These are phyloP conservation scores for Strix aluco DNA, from an alignment of 2,113 vertebrate species.

Conservation along the genomic window DNA sequence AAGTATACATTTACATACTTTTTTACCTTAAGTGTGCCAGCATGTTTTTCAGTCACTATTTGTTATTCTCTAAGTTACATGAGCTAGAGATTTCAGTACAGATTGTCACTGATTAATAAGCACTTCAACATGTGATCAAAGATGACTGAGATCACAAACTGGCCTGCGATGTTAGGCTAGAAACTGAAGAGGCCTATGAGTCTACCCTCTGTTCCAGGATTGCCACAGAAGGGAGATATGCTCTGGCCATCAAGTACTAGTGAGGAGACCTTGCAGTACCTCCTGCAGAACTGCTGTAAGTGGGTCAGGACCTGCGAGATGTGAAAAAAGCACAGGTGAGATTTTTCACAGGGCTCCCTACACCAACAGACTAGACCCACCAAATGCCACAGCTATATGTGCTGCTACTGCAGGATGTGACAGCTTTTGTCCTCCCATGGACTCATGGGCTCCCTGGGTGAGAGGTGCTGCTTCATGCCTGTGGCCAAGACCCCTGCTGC, in stretches of 20 bases:
- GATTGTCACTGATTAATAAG: not conserved
- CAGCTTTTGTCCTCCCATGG: not conserved
- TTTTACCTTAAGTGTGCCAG: not conserved
- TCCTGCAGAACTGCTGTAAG: not conserved
- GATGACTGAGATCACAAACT: not conserved
- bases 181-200: not conserved
- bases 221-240: not conserved
- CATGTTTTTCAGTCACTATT: not conserved
- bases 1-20: not conserved
- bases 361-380: not conserved
- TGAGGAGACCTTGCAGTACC: not conserved
- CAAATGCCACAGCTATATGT: not conserved
- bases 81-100: not conserved
- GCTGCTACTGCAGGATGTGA: not conserved
- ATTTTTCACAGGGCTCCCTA: not conserved
- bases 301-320: not conserved
- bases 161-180: not conserved
- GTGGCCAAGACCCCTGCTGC: not conserved
- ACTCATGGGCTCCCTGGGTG: no score
- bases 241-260: not conserved
- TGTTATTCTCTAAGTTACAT: not conserved
- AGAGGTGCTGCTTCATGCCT: not conserved
- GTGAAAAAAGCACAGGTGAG: not conserved
- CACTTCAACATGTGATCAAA: not conserved
- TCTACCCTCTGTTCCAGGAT: not conserved